Conservation (phyloP, 2,888 invertebrate species). For the Myopa tessellatipennis region DNA sequence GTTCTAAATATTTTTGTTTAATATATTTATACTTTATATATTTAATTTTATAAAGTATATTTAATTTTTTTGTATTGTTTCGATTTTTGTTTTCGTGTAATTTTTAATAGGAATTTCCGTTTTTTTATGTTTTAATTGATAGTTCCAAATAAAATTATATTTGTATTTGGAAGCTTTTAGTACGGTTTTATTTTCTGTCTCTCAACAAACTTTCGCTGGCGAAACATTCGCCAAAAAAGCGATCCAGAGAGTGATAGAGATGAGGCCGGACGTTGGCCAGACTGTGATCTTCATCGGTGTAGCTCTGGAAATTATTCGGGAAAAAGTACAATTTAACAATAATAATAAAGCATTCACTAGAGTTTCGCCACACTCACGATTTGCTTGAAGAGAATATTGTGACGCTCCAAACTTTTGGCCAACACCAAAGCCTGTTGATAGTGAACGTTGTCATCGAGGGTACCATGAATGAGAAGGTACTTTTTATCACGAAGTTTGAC, state of each 20-base stretch:
- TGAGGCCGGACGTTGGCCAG: conserved; percentile 84
- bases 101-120: too few relatives aligned
- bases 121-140: too few relatives aligned
- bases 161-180: too few relatives aligned
- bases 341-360: too few relatives aligned
- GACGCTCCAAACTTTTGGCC: conserved; percentile 84
- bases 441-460: conserved; percentile 95
- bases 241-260: conserved; percentile 88
- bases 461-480: conserved; percentile 93
- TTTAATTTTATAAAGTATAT: too few relatives aligned
- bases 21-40: too few relatives aligned
- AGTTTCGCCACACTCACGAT: conserved; percentile 74
- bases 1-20: too few relatives aligned
- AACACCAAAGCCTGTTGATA: conserved; percentile 96
- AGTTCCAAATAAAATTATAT: too few relatives aligned
- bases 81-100: too few relatives aligned
- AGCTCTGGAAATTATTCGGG: conserved; percentile 74
- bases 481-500: conserved; percentile 77
- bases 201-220: conserved; percentile 59
- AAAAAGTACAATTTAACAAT: too few relatives aligned
- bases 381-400: conserved; percentile 90
- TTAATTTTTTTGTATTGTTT: too few relatives aligned
- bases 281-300: conserved; percentile 95
- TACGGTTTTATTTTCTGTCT: conserved; percentile 45
- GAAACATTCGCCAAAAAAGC: conserved; percentile 75